Evolutionary conservation across 2,888 invertebrate species (phyloP), one percentile per base, ranked within the genome.

Genomic region (Anthrax anthrax): DNA sequence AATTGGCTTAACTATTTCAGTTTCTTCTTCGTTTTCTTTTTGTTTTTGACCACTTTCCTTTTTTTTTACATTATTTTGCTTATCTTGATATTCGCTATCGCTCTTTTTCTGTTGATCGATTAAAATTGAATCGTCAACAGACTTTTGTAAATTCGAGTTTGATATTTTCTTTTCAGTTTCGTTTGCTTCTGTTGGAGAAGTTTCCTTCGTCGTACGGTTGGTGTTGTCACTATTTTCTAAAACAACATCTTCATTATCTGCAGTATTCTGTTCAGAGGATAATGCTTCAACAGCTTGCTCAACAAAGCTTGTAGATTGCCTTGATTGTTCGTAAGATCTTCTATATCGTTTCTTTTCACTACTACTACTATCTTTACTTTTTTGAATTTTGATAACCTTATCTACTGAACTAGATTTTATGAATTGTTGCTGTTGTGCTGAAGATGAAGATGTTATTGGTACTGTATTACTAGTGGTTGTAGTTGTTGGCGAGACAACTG

Each of bases 401-500:
- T 32, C 43, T 6, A 19, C 18, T 36, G 16, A 18, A 23, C 8
- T 14, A 10, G 29, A 32, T 18, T n/a, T 19, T 2, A 9, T 18
- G 18, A 39, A 19, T 18, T 18, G 18, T 2, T 34, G n/a, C 14
- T 14, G 34, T 23, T 23, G 23, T 4, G 29, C 29, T 9, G 13
- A 9, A 12, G 29, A 32, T 32, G 9, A 3, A 12, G 29, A 12
- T 10, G 16, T 27, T 18, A 14, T 36, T 40, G 17, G 5, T 6
- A 10, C 18, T 45, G 34, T 40, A 36, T 27, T 37, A 29, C 10
- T 4, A 18, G 44, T 18, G 6, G 37, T 23, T 37, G 37, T 54
- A 56, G 43, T 58, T 32, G 44, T 18, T 13, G 40, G 39, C 14
- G 49, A 52, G 54, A 27, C 55, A 56, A n/a, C 52, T 46, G n/a